Conservation (phyloP, 2,888 invertebrate genomes). For the Sepiola atlantica region DNA sequence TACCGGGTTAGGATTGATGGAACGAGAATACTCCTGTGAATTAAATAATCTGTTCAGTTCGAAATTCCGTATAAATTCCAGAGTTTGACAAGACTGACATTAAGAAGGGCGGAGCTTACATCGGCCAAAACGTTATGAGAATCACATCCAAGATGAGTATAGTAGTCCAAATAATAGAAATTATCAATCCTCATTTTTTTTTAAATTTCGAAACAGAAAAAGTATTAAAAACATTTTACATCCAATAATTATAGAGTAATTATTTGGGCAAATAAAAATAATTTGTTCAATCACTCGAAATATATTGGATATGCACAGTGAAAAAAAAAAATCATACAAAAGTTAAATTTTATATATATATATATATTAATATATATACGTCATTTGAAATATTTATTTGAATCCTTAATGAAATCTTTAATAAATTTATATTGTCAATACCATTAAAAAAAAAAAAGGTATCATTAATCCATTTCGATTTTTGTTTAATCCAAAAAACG, state of each 20-base stretch:
- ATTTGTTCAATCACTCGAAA: neutral
- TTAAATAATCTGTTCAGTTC: too few relatives aligned
- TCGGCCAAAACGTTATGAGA: too few relatives aligned
- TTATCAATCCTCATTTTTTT: too few relatives aligned
- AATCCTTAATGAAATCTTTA: neutral
- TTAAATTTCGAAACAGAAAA: neutral
- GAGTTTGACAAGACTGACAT: too few relatives aligned
- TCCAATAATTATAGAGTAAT: neutral
- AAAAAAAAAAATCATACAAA: too few relatives aligned
- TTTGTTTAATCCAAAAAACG: neutral
- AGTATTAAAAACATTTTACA: neutral
- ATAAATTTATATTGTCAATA: neutral
- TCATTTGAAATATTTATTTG: neutral
- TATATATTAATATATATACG: neutral
- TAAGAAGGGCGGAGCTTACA: too few relatives aligned
- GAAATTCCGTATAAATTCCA: too few relatives aligned
- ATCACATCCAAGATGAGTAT: too few relatives aligned
- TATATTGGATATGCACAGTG: neutral
- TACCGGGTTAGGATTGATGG: too few relatives aligned
- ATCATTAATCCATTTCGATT: neutral
- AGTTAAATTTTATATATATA: neutral
- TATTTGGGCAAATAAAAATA: neutral
- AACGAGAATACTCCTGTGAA: too few relatives aligned
- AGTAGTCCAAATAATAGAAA: too few relatives aligned
- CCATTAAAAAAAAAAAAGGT: fast-evolving